Evolutionary conservation across 2,888 invertebrate genomes (phyloP), one percentile per base, ranked within the genome.

Genomic region (Hermodice carunculata): DNA sequence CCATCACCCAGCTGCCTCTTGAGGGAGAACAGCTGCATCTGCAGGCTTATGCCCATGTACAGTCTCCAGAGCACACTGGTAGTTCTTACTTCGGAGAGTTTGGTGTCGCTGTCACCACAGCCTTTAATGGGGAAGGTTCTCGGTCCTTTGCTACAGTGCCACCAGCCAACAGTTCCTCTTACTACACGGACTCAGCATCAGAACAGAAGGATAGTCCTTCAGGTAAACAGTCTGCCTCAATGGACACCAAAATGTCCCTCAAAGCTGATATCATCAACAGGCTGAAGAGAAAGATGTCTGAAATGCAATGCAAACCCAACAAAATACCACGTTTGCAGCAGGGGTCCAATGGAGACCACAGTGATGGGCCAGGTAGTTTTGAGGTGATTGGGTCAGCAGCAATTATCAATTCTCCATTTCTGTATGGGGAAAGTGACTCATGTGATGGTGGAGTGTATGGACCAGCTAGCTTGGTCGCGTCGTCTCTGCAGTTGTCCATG

Each of bases 1-100:
- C 64, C 48, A 70, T 70, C 61, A 61, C 67, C 31, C 70, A 70
- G 62, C 64, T 64, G 22, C 28, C 64, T 1, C 26, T 60, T 28
- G 60, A 59, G 22, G 3, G 56, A 42, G 61, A 61, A 14, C n/a
- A 24, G 6, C 19, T 3, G 37, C 17, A 24, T 40, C 46, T 22
- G 46, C n/a, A 17, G 28, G 17, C 37, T 14, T 11, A 14, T 19
- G 26, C 17, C 57, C n/a, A 11, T 34, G 43, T 31, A 0, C 46
- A 54, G 37, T 32, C 49, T 3, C 37, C 29, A 8, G 42, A 43
- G 17, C 37, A 34, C 4, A 14, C 54, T 14, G 28, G 32, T 42
- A 49, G 28, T 17, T 28, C 42, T 42, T 37, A 37, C 32, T 29
- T 17, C 19, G 63, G 49, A 5, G 52, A 63, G 31, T 53, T 63